These are phyloP conservation scores for Cylas formicarius DNA, from an alignment of 1,140 invertebrate species.

Conservation along the genomic window DNA sequence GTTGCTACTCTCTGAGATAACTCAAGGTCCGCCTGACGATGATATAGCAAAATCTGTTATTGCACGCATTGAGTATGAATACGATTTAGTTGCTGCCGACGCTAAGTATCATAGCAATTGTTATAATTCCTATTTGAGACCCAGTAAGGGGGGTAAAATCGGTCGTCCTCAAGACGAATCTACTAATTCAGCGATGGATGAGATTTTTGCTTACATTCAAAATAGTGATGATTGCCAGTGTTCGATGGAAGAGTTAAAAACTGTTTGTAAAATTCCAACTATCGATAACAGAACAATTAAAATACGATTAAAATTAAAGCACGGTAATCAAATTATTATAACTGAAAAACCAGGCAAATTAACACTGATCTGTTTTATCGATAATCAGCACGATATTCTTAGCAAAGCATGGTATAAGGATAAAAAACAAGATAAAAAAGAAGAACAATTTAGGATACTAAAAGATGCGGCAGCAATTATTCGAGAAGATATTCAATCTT, in stretches of 20 bases:
- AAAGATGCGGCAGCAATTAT: slow-evolving; percentile 13
- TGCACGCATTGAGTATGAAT: slow-evolving; percentile 30
- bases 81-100: slow-evolving; percentile 38
- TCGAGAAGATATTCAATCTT: slow-evolving; percentile 17
- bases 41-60: slow-evolving; percentile 32
- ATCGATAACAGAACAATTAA: not conserved
- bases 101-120: slow-evolving; percentile 36
- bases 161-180: slow-evolving; percentile 2
- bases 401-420: slow-evolving; percentile 13
- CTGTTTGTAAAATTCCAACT: slow-evolving; percentile 1
- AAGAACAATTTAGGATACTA: slow-evolving; percentile 26
- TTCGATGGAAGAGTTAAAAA: slow-evolving; percentile 2
- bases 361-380: slow-evolving; percentile 13
- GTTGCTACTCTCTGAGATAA: slow-evolving; percentile 1
- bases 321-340: slow-evolving; percentile 17
- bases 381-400: slow-evolving; percentile 19
- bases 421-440: slow-evolving; percentile 24
- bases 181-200: slow-evolving; percentile 20
- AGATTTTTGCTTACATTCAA: slow-evolving; percentile 26
- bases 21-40: too few relatives aligned
- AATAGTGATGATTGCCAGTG: slow-evolving; percentile 17
- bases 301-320: slow-evolving; percentile 6
- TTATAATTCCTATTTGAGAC: slow-evolving; percentile 27
- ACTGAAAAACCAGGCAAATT: slow-evolving; percentile 13
- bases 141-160: too few relatives aligned